Base-by-base conservation (phyloP, 2,113 vertebrate genomes). In the Thamnophis sirtalis region DNA sequence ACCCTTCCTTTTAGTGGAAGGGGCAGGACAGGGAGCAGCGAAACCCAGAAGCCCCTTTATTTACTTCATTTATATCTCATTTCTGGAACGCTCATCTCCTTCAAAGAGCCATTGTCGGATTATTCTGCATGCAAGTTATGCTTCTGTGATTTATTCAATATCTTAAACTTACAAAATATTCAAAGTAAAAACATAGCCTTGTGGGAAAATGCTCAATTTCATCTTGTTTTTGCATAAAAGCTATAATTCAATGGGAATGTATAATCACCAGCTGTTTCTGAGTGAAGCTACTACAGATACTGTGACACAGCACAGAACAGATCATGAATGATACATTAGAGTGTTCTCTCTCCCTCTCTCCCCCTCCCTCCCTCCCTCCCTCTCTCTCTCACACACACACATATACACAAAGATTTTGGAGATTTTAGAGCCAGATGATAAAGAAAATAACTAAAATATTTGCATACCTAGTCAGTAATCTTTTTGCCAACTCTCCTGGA, bases 321-420 rank as follows among this genome's bases (percentile, higher is more conserved):
- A 33, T 73, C 15, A 33, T 73, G 15, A 73, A 73, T 19, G 63
- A 15, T 68, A 68, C 63, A 68, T 68, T 68, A 73, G 7, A 73
- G 68, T 38, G 6, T 0, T 5, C 0, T 13, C 63, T 33, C n/a
- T 6, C 63, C 0, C 63, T 28, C 26, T 1, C 8, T 28, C 26
- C 1, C 9, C 4, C 26, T 13, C 3, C 1, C 26, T 3, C 5
- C 7, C 21, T 24, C 5, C 1, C 21, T 22, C 1, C 1, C 21
- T 9, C 5, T 2, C 22, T 3, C 3, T 19, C 55, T 21, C 50
- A 13, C 60, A 28, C 60, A 68, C 10, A 68, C 28, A n/a, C 28
- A 13, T 13, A 33, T 2, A 33, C 63, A 17, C n/a, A 73, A 4
- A 63, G 60, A 63, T n/a, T 63, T n/a, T n/a, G 60, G 2, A 19